Conservation (phyloP, 2,888 invertebrate genomes). For the Amphipyra berbera region DNA sequence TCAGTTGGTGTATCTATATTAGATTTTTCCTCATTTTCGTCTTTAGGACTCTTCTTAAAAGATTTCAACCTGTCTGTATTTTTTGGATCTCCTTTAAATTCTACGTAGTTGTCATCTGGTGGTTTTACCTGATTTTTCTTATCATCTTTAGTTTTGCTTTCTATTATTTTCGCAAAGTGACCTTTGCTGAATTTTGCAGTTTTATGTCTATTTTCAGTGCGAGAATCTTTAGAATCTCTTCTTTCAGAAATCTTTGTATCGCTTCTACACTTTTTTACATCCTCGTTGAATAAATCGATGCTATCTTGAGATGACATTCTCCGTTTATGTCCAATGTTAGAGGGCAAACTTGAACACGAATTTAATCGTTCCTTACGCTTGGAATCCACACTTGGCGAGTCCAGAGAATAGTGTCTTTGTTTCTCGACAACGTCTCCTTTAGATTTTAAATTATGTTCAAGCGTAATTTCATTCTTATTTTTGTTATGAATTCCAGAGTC, state of each 20-base stretch:
- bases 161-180: constrained; percentile 89
- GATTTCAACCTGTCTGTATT: constrained; percentile 70
- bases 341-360: constrained; percentile 90
- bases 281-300: constrained; percentile 89
- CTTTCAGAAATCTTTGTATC: constrained; percentile 89
- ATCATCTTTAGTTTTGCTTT: constrained; percentile 91
- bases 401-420: constrained; percentile 86
- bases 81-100: constrained; percentile 74
- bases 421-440: constrained; percentile 80
- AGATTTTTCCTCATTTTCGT: constrained; percentile 70
- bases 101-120: constrained; percentile 80
- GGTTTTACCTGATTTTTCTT: constrained; percentile 89
- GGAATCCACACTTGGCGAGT: constrained; percentile 81
- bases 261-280: constrained; percentile 91
- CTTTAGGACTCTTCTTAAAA: constrained; percentile 71
- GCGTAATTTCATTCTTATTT: constrained; percentile 65
- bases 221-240: constrained; percentile 93
- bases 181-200: constrained; percentile 90
- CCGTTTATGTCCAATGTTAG: constrained; percentile 92
- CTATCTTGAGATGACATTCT: constrained; percentile 94
- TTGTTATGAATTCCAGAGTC: constrained; percentile 63
- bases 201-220: constrained; percentile 81
- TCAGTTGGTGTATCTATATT: constrained; percentile 69
- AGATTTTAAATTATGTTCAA: constrained; percentile 66
- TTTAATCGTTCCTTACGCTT: constrained; percentile 91